Percentiles rank a stretch among this genome's conserved stretches.
Evolutionary conservation across 2,113 vertebrate genomes (phyloP).

Genomic region (Serilophus lunatus): DNA sequence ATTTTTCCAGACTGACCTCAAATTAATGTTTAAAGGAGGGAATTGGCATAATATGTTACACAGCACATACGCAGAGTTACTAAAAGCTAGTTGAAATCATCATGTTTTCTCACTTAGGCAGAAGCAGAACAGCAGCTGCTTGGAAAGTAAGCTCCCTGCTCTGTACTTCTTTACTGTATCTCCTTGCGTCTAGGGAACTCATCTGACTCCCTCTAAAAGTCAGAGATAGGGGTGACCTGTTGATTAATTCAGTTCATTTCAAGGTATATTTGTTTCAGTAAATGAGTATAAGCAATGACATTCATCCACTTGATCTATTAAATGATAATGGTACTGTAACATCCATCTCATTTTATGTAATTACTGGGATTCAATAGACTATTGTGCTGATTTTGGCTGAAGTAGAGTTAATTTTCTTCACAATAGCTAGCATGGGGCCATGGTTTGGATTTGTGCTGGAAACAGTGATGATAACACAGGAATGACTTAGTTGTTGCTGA

Average conservation of each 20-base stretch:
- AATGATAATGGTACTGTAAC: slow-evolving; percentile 11
- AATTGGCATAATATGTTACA: neutral
- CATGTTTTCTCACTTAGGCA: neutral
- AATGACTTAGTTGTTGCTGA: neutral
- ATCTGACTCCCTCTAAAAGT: neutral
- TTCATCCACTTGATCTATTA: slow-evolving; percentile 30
- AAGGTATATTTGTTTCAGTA: slow-evolving; percentile 40
- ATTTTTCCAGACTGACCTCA: neutral
- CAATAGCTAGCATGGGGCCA: neutral
- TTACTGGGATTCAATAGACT: slow-evolving; percentile 25
- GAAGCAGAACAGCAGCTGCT: neutral
- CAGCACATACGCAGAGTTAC: neutral
- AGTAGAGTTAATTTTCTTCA: neutral
- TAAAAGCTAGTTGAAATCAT: neutral
- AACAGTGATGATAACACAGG: neutral
- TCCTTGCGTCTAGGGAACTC: neutral
- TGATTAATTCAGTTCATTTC: slow-evolving; percentile 41
- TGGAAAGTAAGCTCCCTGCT: neutral
- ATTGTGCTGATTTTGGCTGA: neutral
- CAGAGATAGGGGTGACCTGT: neutral
- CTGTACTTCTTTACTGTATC: neutral
- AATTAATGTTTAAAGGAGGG: neutral
- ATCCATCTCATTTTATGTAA: slow-evolving; percentile 45
- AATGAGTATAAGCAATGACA: slow-evolving; percentile 13
- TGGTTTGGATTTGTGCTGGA: neutral